These are phyloP conservation scores for Plebejus melissa DNA, from an alignment of 2,888 invertebrate genomes.

Conservation along the genomic window DNA sequence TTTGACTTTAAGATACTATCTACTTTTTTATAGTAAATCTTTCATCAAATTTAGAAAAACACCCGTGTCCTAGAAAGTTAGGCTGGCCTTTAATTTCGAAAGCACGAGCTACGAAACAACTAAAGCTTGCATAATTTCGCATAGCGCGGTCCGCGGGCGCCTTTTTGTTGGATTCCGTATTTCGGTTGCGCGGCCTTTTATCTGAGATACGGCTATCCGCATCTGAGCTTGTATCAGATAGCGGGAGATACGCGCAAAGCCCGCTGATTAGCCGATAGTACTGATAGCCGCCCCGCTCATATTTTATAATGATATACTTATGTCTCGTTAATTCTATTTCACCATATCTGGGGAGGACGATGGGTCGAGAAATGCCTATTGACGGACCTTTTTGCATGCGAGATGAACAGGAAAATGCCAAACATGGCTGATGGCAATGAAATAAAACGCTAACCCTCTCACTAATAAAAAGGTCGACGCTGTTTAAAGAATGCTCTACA, in stretches of 20 bases:
- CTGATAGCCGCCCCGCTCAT: conserved; percentile 45
- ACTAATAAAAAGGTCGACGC: background rate
- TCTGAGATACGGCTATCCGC: conserved; percentile 69
- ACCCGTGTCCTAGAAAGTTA: no score
- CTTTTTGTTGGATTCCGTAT: conserved; percentile 69
- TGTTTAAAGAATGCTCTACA: background rate
- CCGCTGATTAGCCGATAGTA: conserved; percentile 63
- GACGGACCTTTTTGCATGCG: background rate
- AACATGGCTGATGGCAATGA: background rate
- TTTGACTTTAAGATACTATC: no score
- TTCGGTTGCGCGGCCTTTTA: conserved; percentile 70
- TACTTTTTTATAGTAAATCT: background rate
- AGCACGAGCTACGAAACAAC: no score
- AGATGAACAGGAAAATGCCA: background rate
- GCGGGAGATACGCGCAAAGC: conserved; percentile 50
- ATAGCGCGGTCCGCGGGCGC: conserved; percentile 48
- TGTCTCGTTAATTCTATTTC: conserved; percentile 38
- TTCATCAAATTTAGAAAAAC: background rate
- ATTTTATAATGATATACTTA: conserved; percentile 44
- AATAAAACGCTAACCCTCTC: background rate
- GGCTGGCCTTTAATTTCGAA: no score
- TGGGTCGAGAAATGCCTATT: background rate
- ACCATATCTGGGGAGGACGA: background rate
- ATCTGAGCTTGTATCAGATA: conserved; percentile 63
- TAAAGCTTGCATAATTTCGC: conserved; percentile 36